Evolutionary conservation across 2,888 invertebrate species (phyloP).

Genomic region (Seira ritae): DNA sequence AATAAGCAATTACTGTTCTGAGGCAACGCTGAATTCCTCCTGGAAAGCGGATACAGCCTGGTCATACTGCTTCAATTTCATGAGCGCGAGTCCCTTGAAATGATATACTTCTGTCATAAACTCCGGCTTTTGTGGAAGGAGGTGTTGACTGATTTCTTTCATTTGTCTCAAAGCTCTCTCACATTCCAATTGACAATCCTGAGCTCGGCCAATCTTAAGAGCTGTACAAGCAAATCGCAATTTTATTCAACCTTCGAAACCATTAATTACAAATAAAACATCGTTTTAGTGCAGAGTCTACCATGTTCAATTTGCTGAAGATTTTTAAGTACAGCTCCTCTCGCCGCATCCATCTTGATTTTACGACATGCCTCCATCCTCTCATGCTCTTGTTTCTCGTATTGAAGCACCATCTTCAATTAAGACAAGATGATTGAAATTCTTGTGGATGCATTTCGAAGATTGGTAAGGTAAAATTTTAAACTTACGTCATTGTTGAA

Average conservation of each 20-base stretch:
- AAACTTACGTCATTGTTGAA: constrained; percentile 70
- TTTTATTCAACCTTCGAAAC: constrained; percentile 1
- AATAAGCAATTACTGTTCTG: constrained; percentile 55
- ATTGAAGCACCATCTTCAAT: constrained; percentile 58
- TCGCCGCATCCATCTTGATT: constrained; percentile 72
- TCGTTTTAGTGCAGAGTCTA: constrained; percentile 5
- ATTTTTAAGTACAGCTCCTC: constrained; percentile 72
- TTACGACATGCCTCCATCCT: constrained; percentile 66
- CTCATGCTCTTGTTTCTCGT: constrained; percentile 67
- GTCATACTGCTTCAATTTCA: constrained; percentile 70
- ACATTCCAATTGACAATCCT: constrained; percentile 72
- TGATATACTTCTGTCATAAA: constrained; percentile 70
- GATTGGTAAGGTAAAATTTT: neutral
- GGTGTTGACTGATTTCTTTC: constrained; percentile 68
- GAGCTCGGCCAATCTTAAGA: constrained; percentile 70
- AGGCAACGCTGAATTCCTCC: constrained; percentile 67
- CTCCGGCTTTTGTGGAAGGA: constrained; percentile 70
- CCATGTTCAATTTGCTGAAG: constrained; percentile 71
- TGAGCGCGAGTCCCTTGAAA: constrained; percentile 70
- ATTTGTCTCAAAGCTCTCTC: constrained; percentile 72
- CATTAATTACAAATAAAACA: neutral
- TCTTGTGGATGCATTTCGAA: no score
- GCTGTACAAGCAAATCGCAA: constrained; percentile 51
- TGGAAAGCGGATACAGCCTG: constrained; percentile 69
- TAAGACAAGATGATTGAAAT: neutral